Evolutionary conservation across 2,797 vertebrate species (phyloP).

Genomic region (Enteromius argenteus): DNA sequence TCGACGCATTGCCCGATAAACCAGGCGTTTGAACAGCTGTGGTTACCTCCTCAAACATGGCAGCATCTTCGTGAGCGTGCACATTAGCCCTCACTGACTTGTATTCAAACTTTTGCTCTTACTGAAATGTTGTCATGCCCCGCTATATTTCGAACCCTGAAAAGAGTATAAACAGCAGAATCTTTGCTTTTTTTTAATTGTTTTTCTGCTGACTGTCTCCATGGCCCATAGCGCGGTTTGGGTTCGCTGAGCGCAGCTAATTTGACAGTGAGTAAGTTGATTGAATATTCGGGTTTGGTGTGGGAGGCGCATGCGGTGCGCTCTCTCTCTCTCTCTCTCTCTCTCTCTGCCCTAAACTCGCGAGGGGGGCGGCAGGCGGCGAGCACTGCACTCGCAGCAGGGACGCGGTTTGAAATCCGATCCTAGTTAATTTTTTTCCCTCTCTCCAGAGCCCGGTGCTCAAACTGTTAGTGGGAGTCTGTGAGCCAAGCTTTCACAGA

Average conservation of each 20-base stretch:
- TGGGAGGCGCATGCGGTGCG: conserved; percentile 65
- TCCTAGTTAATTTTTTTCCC: conserved; percentile 61
- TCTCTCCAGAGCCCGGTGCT: conserved; percentile 49
- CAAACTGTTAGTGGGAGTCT: conserved; percentile 59
- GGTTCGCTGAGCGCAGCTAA: conserved; percentile 53
- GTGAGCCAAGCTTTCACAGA: conserved; percentile 67
- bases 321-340: conserved; percentile 9
- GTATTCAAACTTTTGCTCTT: not conserved
- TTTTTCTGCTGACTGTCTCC: conserved; percentile 45
- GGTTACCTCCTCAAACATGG: not conserved
- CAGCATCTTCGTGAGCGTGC: not conserved
- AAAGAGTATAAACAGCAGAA: conserved; percentile 7
- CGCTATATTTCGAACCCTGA: not conserved
- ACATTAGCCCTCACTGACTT: not conserved
- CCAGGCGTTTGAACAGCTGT: too few species aligned
- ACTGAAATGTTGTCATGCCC: not conserved
- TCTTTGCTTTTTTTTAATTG: conserved; percentile 44
- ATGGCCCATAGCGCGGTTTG: conserved; percentile 13
- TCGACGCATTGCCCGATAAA: not conserved
- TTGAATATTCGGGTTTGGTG: conserved; percentile 56
- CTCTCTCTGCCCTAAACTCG: conserved; percentile 54
- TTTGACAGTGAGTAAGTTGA: conserved; percentile 58
- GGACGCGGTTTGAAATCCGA: conserved; percentile 71
- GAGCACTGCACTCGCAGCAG: conserved; percentile 65
- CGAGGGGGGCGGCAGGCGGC: conserved; percentile 68